Percentiles rank a stretch among this genome's conserved stretches.
Evolutionary conservation across 2,888 invertebrate genomes (phyloP).

Genomic region (Drosophila neutralis): DNA sequence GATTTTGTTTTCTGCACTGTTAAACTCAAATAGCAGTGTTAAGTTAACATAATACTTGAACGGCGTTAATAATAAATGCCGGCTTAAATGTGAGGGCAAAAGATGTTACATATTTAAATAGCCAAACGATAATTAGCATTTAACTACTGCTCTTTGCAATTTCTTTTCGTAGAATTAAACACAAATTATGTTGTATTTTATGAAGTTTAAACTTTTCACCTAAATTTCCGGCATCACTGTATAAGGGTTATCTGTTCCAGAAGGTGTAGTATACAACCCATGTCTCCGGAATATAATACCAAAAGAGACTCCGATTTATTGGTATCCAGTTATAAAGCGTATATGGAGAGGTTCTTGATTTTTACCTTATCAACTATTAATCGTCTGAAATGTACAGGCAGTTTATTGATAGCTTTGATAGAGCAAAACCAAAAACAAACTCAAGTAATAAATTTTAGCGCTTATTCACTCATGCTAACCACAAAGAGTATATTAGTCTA

Average conservation of each 20-base stretch:
- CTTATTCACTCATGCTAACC: not conserved
- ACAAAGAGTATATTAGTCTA: not conserved
- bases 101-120: not conserved
- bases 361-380: not conserved
- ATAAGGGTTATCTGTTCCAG: not conserved
- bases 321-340: not conserved
- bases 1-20: not conserved
- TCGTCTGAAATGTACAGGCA: not conserved
- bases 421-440: conserved; percentile 6
- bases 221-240: not conserved
- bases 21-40: conserved; percentile 3
- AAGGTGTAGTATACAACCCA: not conserved
- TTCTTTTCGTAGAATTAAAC: not conserved
- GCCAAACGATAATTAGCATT: not conserved
- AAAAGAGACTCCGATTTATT: not conserved
- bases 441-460: not conserved
- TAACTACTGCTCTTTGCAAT: not conserved
- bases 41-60: conserved; percentile 11
- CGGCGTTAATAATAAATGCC: conserved; percentile 11
- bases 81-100: conserved; percentile 18
- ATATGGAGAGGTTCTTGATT: not conserved
- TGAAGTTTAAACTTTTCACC: not conserved
- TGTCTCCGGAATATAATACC: not conserved
- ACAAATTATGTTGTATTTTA: not conserved
- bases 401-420: conserved; percentile 23